phyloP scores from a whole-genome alignment of 2,113 vertebrate species.

The Neotoma lepida region DNA sequence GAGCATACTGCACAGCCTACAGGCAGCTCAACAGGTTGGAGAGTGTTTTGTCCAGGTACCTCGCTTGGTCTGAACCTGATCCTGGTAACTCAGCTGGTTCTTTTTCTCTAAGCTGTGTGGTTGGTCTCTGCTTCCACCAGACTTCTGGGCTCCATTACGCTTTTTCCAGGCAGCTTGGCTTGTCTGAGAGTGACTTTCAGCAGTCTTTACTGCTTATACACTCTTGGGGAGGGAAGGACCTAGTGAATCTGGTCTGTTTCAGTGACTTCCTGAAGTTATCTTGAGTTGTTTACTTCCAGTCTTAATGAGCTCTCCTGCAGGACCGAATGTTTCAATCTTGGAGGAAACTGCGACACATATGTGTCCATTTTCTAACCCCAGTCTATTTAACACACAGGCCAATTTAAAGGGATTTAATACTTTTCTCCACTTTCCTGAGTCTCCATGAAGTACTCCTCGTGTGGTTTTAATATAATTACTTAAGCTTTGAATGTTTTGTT shows the following conservation, averaged over 20 bases:
- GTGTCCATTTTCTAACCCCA: background rate
- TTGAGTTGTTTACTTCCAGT: background rate
- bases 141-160: background rate
- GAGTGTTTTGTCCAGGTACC: background rate
- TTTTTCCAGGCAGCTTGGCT: background rate
- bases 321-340: background rate
- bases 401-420: constrained; percentile 44
- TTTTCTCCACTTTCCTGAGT: background rate
- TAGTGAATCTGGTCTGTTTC: background rate
- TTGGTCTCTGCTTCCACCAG: background rate
- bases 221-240: background rate
- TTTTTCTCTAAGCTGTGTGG: background rate
- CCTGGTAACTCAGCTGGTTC: background rate
- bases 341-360: background rate
- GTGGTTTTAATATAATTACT: background rate
- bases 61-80: background rate
- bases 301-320: background rate
- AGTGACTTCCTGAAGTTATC: background rate
- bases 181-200: background rate
- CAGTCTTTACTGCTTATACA: background rate
- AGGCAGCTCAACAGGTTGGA: background rate
- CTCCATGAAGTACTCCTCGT: constrained; percentile 12
- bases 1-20: background rate
- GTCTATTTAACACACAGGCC: background rate
- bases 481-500: background rate